phyloP scores from a whole-genome alignment of 1,140 invertebrate genomes.

The Diorhabda carinulata region DNA sequence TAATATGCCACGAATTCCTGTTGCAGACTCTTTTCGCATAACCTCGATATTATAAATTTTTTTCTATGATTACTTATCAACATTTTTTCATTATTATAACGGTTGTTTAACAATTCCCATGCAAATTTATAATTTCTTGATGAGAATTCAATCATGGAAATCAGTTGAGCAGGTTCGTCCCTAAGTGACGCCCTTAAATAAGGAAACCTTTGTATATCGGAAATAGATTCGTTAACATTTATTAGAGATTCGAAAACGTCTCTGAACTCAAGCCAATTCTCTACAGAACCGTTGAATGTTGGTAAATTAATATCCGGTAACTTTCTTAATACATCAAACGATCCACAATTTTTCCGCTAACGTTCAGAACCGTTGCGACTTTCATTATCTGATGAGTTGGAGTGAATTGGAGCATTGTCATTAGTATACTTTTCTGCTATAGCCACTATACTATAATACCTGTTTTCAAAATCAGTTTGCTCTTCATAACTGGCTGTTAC shows the following conservation, averaged over 20 bases:
- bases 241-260: constrained; percentile 33
- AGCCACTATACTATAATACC: too few relatives aligned
- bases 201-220: constrained; percentile 30
- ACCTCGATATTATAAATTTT: neutral
- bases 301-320: constrained; percentile 30
- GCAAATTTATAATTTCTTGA: constrained; percentile 36
- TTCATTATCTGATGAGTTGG: too few relatives aligned
- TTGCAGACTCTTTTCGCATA: neutral
- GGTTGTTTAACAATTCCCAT: constrained; percentile 35
- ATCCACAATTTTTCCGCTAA: too few relatives aligned
- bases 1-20: neutral
- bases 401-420: too few relatives aligned
- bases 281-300: constrained; percentile 31
- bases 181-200: constrained; percentile 35
- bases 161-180: constrained; percentile 29
- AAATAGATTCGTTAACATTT: constrained; percentile 14
- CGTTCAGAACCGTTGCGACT: too few relatives aligned
- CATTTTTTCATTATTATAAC: constrained; percentile 37
- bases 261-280: constrained; percentile 35
- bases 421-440: too few relatives aligned
- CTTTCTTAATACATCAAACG: constrained; percentile 4
- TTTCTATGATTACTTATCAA: constrained; percentile 26
- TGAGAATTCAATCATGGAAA: constrained; percentile 31
- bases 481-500: too few relatives aligned
- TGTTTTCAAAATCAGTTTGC: too few relatives aligned